Evolutionary conservation across 2,113 vertebrate species (phyloP), one percentile per base, ranked within the genome.

Genomic region (Apistogramma diplotaenia): DNA sequence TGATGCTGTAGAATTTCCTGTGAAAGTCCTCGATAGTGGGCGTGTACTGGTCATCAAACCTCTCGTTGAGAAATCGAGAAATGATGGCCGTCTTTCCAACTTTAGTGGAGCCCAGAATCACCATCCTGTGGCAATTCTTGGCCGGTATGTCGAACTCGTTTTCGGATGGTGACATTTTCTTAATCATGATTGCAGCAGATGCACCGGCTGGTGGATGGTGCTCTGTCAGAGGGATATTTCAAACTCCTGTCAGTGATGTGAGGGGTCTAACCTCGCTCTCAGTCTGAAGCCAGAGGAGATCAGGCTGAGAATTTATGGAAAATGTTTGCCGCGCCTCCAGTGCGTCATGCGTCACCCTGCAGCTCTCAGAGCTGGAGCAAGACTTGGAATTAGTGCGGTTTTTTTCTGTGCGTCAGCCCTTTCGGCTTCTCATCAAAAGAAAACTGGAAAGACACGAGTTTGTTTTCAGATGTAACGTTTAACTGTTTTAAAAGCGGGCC

Each of bases 11-110:
- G 91, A 99, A 96, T 93, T 99, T 99, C 90, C 98, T 96, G 87
- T 99, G 98, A 92, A 99, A 99, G 92, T 99, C 97, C 93, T 99
- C 98, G 65, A 99, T 98, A 67, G 98, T 99, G 49, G 98, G 98
- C 0, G 98, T 99, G 95, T 99, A 99, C 71, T 98, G 95, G 74
- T 99, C 98, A 49, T 99, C 98, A 77, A 98, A 97, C 88, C 96
- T 96, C 82, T 97, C 97, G 13, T 96, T 98, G 82, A 99, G 94
- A 92, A 99, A 99, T 56, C 98, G 96, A 1, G 97, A 98, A 61
- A 99, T 96, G 92, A 99, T 98, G 87, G 98, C 96, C 1, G 97
- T 98, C 93, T 99, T 99, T 87, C 98, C 98, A 93, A 99, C 98
- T 93, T 99, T 99, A 81, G 97, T 99, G 87, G 98, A 99, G 83